Evolutionary conservation across 1,140 invertebrate species (phyloP), one percentile per base, ranked within the genome.

Genomic region (Drosophila malerkotliana): DNA sequence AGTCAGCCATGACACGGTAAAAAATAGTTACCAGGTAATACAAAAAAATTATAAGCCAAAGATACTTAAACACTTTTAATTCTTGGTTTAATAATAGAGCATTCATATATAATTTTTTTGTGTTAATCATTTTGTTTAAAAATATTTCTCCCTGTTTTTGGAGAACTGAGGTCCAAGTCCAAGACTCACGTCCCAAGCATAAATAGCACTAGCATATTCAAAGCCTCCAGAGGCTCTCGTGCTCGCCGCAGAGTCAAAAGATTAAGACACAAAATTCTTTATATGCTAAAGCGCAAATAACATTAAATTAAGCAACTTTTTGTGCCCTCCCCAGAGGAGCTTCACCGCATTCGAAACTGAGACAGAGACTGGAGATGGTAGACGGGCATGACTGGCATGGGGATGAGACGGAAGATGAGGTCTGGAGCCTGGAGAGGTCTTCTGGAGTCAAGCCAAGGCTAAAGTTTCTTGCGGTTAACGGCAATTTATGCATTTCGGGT

Each of bases 231-330:
- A 68, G 82, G 56, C 57, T 60, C 62, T 60, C 59, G 52, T 74
- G 72, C 73, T 81, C 48, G 71, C 74, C 80, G 66, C 80, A 87
- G 73, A 88, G 88, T 90, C 88, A 81, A 91, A 90, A 91, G 85
- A 91, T 91, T 91, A 91, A 91, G 90, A 91, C 89, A 88, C 89
- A 80, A 91, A 87, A 90, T 91, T 91, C 79, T 91, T 91, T 91
- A 91, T 91, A 87, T 91, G 90, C 79, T 91, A 76, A 91, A 91
- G 85, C 62, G 89, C 84, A 91, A 91, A 91, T 91, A 91, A 91
- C 89, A 91, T 91, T 91, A 91, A 91, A 91, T 91, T 91, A 91
- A 90, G 87, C 71, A 87, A 90, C 75, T 90, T 90, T 90, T 82
- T 90, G 71, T 83, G 76, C 79, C 59, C 64, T 53, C 37, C 59